Evolutionary conservation across 2,113 vertebrate species (phyloP), one percentile per base, ranked within the genome.

Genomic region (Camelus dromedarius): DNA sequence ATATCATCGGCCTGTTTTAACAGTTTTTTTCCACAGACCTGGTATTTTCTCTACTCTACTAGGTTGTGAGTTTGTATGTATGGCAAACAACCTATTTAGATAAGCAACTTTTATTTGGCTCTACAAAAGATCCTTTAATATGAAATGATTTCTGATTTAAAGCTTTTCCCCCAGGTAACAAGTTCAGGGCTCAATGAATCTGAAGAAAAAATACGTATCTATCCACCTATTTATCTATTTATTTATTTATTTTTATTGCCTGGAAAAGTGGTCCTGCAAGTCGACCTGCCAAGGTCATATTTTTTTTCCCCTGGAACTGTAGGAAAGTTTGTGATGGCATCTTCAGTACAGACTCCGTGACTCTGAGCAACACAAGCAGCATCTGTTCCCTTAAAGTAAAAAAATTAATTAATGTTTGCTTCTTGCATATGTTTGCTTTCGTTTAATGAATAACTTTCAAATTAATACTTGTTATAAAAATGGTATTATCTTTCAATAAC

Each of bases 291-390:
- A 99, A 98, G 3, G 99, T 99, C 97, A 98, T 99, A 97, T 97
- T 99, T 99, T 99, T 99, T 98, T 99, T 99, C 98, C 99, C 99
- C 91, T 99, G 99, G 97, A 99, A 99, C 98, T 99, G 99, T 24
- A 98, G 98, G 95, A 99, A 99, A 98, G 99, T 99, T 97, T 99
- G 99, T 48, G 99, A 99, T 95, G 99, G 99, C 98, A 99, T 99
- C 98, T 99, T 99, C 99, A 99, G 99, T 93, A 99, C 99, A 14
- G 99, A 99, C 98, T 99, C 99, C 0, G 99, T 99, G 97, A 99
- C 99, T 97, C 99, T 99, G 96, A 99, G 99, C 97, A 99, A 98
- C 93, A 99, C 99, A 98, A 99, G 98, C 60, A 99, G 98, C 98
- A 99, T 99, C 98, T 99, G 99, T 98, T 99, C 99, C 99, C 99